Conservation (phyloP, 2,113 vertebrate genomes). For the Pteronura brasiliensis region DNA sequence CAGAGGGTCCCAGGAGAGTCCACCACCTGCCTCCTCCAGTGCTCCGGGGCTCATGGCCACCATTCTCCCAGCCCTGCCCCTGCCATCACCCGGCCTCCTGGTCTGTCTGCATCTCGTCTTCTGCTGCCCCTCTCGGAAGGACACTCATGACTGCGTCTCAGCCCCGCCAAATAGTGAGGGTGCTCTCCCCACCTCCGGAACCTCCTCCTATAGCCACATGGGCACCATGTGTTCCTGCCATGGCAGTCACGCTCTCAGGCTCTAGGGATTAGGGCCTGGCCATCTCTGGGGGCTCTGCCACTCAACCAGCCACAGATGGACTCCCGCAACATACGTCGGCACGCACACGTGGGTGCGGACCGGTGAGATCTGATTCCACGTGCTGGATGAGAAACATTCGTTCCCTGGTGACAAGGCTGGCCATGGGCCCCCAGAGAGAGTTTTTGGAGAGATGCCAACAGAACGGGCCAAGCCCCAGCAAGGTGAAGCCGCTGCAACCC, state of each 20-base stretch:
- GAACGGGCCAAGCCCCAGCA: background rate
- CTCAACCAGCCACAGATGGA: background rate
- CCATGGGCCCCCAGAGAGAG: constrained; percentile 19
- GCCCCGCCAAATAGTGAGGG: background rate
- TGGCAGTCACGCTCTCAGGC: rapidly evolving
- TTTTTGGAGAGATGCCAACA: constrained; percentile 44
- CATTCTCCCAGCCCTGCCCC: background rate
- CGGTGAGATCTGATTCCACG: background rate
- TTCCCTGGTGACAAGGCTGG: constrained; percentile 15
- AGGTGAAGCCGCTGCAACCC: background rate
- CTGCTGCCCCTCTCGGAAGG: background rate
- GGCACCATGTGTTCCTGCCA: background rate
- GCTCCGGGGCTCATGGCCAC: background rate
- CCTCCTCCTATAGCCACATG: background rate
- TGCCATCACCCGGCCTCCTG: rapidly evolving
- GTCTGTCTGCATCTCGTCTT: background rate
- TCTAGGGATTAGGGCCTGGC: background rate
- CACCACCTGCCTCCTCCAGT: rapidly evolving
- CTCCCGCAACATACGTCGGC: too few relatives aligned
- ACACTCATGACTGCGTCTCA: rapidly evolving
- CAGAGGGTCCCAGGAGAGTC: background rate
- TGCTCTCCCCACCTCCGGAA: background rate
- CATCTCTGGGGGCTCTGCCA: background rate
- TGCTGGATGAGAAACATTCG: rapidly evolving
- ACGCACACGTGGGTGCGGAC: rapidly evolving